Evolutionary conservation across 2,888 invertebrate genomes (phyloP).

Genomic region (Sepiola atlantica): DNA sequence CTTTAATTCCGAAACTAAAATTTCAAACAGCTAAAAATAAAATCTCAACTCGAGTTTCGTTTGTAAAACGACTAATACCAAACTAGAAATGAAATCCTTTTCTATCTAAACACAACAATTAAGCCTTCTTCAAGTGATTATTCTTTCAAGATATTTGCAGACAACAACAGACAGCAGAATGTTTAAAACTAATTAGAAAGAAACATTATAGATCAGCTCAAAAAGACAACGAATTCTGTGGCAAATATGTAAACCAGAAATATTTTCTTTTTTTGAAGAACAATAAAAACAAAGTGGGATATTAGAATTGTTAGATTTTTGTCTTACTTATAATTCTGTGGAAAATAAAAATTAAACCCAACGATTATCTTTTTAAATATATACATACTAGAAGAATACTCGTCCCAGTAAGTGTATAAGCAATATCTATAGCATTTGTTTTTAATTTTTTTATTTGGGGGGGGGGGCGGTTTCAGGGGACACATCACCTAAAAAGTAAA

Average conservation of each 20-base stretch:
- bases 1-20: not conserved
- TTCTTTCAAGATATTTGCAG: not conserved
- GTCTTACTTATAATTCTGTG: not conserved
- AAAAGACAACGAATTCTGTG: not conserved
- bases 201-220: not conserved
- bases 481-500: too few species aligned
- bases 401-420: too few species aligned
- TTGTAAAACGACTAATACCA: not conserved
- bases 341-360: not conserved
- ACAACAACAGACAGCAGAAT: not conserved
- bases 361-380: too few species aligned
- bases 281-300: too few species aligned
- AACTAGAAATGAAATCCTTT: not conserved
- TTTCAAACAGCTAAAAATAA: not conserved
- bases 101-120: not conserved
- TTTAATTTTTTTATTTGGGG: too few species aligned
- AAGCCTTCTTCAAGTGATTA: not conserved
- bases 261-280: not conserved
- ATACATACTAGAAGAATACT: too few species aligned
- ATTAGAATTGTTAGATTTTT: not conserved
- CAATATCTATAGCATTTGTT: too few species aligned
- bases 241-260: not conserved
- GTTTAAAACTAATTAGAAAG: not conserved
- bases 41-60: not conserved
- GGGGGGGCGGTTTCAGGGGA: too few species aligned